These are phyloP conservation scores for Anagyrus pseudococci DNA, from an alignment of 2,888 invertebrate genomes.

Conservation along the genomic window DNA sequence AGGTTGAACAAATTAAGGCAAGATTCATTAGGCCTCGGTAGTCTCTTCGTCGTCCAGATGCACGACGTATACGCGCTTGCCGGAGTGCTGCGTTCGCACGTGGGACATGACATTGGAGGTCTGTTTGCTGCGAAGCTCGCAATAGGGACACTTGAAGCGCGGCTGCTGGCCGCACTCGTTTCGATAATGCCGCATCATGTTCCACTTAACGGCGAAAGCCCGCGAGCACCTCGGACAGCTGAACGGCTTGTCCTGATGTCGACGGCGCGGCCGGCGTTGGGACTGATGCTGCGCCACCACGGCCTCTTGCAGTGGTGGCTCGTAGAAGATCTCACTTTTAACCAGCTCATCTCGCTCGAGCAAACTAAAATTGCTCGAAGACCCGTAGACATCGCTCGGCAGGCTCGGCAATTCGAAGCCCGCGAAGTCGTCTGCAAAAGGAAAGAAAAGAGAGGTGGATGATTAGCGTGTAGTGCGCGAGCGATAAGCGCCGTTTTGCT, in stretches of 20 bases:
- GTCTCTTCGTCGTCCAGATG: slow-evolving; percentile 41
- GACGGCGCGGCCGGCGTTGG: slow-evolving; percentile 3
- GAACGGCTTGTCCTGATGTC: slow-evolving; percentile 45
- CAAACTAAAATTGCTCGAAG: no score
- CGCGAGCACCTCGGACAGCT: slow-evolving; percentile 56
- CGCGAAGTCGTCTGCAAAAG: no score
- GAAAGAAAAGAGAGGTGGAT: no score
- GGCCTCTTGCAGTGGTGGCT: not conserved
- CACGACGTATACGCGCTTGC: slow-evolving; percentile 46
- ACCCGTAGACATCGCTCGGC: no score
- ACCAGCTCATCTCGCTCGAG: no score
- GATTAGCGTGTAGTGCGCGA: no score
- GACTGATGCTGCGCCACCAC: no score
- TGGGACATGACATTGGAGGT: slow-evolving; percentile 57
- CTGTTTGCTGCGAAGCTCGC: slow-evolving; percentile 55
- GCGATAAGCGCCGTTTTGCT: no score
- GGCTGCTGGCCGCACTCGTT: slow-evolving; percentile 58
- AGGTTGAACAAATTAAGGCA: no score
- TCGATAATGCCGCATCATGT: slow-evolving; percentile 56
- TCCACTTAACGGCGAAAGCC: slow-evolving; percentile 55
- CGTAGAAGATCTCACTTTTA: not conserved
- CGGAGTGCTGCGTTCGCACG: slow-evolving; percentile 50
- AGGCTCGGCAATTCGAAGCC: no score
- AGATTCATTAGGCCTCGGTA: no score
- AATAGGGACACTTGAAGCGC: slow-evolving; percentile 57